Percentiles rank a stretch among this genome's conserved stretches.
These are phyloP conservation scores for Drosophila infuscata DNA, from an alignment of 2,888 invertebrate genomes.

Conservation along the genomic window DNA sequence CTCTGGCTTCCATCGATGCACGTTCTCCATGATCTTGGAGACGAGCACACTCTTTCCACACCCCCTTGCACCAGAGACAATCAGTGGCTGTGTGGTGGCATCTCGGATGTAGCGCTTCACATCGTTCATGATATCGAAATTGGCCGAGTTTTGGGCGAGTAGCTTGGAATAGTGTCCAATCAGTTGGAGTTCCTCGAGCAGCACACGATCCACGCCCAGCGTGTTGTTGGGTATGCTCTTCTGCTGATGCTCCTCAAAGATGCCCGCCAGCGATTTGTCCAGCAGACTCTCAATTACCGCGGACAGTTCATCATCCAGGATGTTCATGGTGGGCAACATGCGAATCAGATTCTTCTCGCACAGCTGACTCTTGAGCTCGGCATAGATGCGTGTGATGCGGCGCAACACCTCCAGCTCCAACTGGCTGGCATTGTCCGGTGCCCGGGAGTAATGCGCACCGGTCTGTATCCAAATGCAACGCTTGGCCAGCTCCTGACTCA, in stretches of 20 bases:
- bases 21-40: constrained; percentile 89
- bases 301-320: constrained; percentile 83
- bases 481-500: constrained; percentile 92
- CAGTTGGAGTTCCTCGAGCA: constrained; percentile 89
- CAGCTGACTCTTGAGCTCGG: constrained; percentile 90
- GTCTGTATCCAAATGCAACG: constrained; percentile 93
- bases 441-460: constrained; percentile 86
- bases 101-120: constrained; percentile 86
- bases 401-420: constrained; percentile 89
- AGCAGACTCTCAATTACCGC: constrained; percentile 89
- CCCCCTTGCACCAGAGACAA: constrained; percentile 92
- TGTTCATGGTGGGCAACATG: constrained; percentile 85
- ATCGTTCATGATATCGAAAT: constrained; percentile 83
- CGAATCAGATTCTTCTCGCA: constrained; percentile 90
- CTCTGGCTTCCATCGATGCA: constrained; percentile 88
- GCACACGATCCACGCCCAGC: constrained; percentile 90
- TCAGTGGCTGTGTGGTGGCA: constrained; percentile 86
- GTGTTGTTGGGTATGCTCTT: constrained; percentile 88
- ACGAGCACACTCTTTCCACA: constrained; percentile 93
- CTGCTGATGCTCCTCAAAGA: constrained; percentile 89
- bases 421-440: constrained; percentile 86
- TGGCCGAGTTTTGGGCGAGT: constrained; percentile 88
- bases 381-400: constrained; percentile 89
- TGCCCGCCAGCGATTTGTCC: constrained; percentile 88
- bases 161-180: constrained; percentile 89